Evolutionary conservation across 2,113 vertebrate species (phyloP), one percentile per base, ranked within the genome.

Genomic region (Sturnira hondurensis): DNA sequence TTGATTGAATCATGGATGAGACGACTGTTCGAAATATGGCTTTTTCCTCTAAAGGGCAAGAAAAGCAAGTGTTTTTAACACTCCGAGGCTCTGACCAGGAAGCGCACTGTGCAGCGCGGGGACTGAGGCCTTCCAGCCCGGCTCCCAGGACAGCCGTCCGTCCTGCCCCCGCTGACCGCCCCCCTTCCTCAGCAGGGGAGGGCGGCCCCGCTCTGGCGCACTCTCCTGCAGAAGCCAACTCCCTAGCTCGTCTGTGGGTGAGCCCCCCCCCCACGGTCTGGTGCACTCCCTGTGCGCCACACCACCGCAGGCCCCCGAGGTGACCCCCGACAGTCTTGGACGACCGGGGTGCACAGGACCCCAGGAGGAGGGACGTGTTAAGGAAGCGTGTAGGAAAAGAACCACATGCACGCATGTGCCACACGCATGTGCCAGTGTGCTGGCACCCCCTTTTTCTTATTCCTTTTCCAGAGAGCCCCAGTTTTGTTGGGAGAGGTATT

Each of bases 1-100:
- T 94, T 93, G 95, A 93, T 93, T 89, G 87, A 84, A 85, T 92
- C 86, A 58, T 88, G 82, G 88, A 87, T 92, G 84, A 96, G 84
- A 47, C 92, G 43, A 36, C 47, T 87, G 86, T 93, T 58, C 56
- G 41, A 92, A 95, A 80, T 41, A 52, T 17, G 52, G 33, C 28
- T 91, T 90, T 76, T 65, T 26, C 33, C 61, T 52, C 87, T 31
- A 77, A 90, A 93, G 90, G 87, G 38, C 65, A 92, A 93, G 84
- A 81, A 92, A 74, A 94, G 50, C 83, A 89, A 92, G 31, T 47
- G 31, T 63, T 85, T 96, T 77, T 58, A 85, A 50, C 63, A 43
- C 43, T 78, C 68, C 58, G 52, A 87, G 43, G 50, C 54, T 87
- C 9, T 33, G 52, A 56, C 84, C 58, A 89, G 70, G 86, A 91